These are phyloP conservation scores for Xenotilapia flavipinnis DNA, from an alignment of 2,113 vertebrate genomes.

Conservation along the genomic window DNA sequence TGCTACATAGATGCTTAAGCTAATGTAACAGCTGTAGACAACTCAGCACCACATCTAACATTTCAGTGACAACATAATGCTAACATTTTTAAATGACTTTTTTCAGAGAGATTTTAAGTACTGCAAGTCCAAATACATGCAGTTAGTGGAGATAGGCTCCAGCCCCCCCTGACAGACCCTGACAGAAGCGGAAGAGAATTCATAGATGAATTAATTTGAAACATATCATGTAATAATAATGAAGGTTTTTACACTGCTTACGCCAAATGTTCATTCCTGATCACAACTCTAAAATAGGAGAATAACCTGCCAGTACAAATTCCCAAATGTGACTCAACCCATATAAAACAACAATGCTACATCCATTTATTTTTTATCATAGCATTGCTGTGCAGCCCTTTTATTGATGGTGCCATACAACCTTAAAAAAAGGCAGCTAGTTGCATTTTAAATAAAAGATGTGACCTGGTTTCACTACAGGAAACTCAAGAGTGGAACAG, in stretches of 20 bases:
- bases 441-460: background rate
- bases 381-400: background rate
- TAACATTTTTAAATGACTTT: background rate
- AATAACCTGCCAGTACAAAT: background rate
- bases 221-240: background rate
- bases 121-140: background rate
- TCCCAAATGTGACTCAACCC: background rate
- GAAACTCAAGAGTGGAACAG: background rate
- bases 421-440: background rate
- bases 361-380: background rate
- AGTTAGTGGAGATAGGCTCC: background rate
- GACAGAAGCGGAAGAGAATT: background rate
- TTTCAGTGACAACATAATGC: background rate
- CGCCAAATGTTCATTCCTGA: background rate
- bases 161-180: background rate
- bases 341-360: background rate
- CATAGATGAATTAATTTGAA: background rate
- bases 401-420: background rate
- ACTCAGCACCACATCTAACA: background rate
- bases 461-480: background rate
- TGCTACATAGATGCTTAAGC: background rate
- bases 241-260: background rate
- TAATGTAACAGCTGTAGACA: background rate
- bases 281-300: background rate
- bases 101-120: background rate